Percentiles rank a stretch among this genome's conserved stretches.
Evolutionary conservation across 2,888 invertebrate species (phyloP).

Genomic region (Galerucella pusilla): DNA sequence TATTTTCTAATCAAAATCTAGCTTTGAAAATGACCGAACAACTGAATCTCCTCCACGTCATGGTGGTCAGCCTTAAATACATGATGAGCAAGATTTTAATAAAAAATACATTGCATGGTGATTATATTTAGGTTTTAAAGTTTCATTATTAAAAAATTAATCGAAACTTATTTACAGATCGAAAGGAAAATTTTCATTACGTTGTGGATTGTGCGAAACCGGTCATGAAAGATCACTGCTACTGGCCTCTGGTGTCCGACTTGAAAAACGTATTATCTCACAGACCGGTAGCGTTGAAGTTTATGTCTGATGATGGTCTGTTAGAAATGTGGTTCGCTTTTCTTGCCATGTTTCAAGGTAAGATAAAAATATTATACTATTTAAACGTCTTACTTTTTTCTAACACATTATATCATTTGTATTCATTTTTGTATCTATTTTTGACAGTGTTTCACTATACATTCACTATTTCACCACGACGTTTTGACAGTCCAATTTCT

Average conservation of each 20-base stretch:
- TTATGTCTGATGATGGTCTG: conserved; percentile 89
- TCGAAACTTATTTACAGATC: conserved; percentile 66
- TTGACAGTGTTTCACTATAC: too few species aligned
- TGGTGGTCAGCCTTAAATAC: conserved; percentile 89
- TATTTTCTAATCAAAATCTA: conserved; percentile 93
- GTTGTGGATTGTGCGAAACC: conserved; percentile 93
- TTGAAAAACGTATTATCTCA: conserved; percentile 96
- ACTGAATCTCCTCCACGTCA: conserved; percentile 89
- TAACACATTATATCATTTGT: too few species aligned
- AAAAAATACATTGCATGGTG: conserved; percentile 86
- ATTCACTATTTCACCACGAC: too few species aligned
- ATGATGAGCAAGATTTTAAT: conserved; percentile 95
- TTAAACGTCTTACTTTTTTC: too few species aligned
- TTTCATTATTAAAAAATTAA: not conserved
- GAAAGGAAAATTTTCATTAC: conserved; percentile 83
- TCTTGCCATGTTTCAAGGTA: conserved; percentile 93
- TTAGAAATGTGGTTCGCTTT: conserved; percentile 97
- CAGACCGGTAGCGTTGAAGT: conserved; percentile 88
- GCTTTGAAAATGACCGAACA: conserved; percentile 93
- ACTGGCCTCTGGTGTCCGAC: conserved; percentile 98
- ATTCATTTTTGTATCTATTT: too few species aligned
- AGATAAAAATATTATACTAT: not conserved
- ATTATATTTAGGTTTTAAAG: conserved; percentile 49
- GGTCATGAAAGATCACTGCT: conserved; percentile 98
- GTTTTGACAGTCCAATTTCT: too few species aligned